Evolutionary conservation across 92 coral and sea anemone genomes (phyloP).

Genomic region (Desmophyllum pertusum): DNA sequence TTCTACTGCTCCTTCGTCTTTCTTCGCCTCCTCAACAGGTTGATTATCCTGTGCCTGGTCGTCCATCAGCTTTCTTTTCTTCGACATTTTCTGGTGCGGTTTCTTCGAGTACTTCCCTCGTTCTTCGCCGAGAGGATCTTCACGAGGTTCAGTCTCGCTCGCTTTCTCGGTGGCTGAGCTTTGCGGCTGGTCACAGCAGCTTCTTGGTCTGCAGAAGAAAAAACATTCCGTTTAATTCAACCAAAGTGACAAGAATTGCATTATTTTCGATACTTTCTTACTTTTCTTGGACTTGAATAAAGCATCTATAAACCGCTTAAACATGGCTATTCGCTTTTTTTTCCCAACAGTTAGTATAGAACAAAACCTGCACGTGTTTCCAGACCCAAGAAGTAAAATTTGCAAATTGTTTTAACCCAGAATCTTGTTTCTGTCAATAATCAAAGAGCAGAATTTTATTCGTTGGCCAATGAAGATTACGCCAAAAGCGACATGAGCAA

Average conservation of each 20-base stretch:
- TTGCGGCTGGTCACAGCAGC: conserved; percentile 23
- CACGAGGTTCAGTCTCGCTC: conserved; percentile 67
- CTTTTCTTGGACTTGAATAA: conserved; percentile 33
- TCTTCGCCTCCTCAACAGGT: conserved; percentile 4
- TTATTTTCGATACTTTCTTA: neutral
- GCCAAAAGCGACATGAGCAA: neutral
- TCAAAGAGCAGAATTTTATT: neutral
- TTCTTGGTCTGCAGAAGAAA: conserved; percentile 26
- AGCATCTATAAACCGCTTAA: conserved; percentile 24
- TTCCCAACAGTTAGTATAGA: neutral
- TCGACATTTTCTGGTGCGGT: conserved; percentile 26
- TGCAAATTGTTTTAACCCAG: neutral
- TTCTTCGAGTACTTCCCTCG: conserved; percentile 70
- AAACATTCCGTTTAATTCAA: neutral
- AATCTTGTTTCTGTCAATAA: neutral
- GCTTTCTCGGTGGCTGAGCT: conserved; percentile 32
- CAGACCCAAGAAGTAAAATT: neutral
- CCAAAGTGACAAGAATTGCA: neutral
- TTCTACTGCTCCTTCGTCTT: conserved; percentile 20
- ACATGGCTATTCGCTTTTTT: neutral
- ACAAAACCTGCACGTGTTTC: conserved; percentile 2
- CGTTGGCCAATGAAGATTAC: conserved; percentile 6
- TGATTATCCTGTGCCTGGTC: neutral
- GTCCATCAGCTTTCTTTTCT: conserved; percentile 14
- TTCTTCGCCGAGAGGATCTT: conserved; percentile 90